Evolutionary conservation across 2,113 vertebrate genomes (phyloP).

Genomic region (Myanophis thanlyinensis): DNA sequence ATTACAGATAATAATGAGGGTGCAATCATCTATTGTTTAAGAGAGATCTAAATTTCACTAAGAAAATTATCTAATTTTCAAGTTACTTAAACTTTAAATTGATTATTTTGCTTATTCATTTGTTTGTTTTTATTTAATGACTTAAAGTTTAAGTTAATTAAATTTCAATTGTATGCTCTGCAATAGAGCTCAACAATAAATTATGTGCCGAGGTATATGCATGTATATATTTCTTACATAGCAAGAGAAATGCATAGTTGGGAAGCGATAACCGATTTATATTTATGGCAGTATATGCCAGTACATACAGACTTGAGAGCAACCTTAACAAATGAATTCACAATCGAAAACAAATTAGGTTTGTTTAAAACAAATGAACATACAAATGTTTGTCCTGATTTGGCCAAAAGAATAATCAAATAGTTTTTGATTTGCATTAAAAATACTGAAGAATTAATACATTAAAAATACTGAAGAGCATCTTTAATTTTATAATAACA

Average conservation of each 20-base stretch:
- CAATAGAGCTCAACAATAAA: background rate
- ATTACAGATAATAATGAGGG: conserved; percentile 4
- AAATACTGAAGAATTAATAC: background rate
- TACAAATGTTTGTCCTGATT: background rate
- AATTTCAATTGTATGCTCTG: background rate
- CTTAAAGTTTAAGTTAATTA: background rate
- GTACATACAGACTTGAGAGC: background rate
- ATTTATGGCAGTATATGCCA: background rate
- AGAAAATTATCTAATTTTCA: background rate
- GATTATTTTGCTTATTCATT: background rate
- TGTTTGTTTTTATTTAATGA: background rate
- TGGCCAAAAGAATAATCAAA: background rate
- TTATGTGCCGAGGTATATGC: background rate
- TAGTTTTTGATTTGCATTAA: background rate
- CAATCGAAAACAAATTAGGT: background rate
- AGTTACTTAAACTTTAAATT: background rate
- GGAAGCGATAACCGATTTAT: background rate
- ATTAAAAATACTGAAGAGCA: too few species aligned
- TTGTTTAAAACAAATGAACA: background rate
- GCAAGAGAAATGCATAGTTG: background rate
- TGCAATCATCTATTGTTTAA: conserved; percentile 24
- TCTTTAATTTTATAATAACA: background rate
- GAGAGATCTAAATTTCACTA: conserved; percentile 13
- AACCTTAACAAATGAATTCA: background rate
- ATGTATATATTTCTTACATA: background rate